Conservation (phyloP, 2,797 vertebrate genomes). For the Poecilia gillii region DNA sequence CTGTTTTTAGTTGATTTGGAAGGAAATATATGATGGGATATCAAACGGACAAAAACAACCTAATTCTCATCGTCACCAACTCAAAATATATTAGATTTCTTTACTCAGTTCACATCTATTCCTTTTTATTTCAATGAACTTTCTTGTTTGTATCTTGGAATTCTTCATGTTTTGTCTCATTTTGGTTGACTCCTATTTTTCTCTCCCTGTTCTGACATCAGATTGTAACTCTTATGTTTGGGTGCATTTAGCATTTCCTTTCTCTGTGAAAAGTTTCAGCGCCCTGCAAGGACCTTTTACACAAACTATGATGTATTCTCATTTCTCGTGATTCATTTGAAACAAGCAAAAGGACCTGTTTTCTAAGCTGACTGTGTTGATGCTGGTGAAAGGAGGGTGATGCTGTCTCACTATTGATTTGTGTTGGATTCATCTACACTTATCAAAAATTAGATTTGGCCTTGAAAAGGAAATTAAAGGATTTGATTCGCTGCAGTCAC, state of each 20-base stretch:
- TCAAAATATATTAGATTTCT: constrained; percentile 68
- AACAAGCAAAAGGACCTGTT: constrained; percentile 75
- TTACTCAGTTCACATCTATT: constrained; percentile 63
- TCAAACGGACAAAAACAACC: constrained; percentile 57
- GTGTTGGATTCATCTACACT: neutral
- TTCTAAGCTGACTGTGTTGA: constrained; percentile 70
- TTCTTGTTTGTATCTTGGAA: constrained; percentile 69
- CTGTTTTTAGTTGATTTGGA: constrained; percentile 70
- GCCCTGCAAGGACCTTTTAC: constrained; percentile 69
- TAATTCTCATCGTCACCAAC: constrained; percentile 54
- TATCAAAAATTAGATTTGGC: constrained; percentile 19
- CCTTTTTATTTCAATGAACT: constrained; percentile 67
- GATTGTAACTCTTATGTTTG: constrained; percentile 85
- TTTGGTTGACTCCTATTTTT: constrained; percentile 67
- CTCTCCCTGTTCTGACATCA: constrained; percentile 79
- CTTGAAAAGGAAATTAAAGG: neutral
- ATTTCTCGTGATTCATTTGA: constrained; percentile 73
- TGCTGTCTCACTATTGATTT: neutral
- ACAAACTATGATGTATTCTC: constrained; percentile 68
- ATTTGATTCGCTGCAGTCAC: neutral
- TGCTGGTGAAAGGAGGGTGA: constrained; percentile 52
- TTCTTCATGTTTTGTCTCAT: constrained; percentile 53
- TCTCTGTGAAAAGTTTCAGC: constrained; percentile 67
- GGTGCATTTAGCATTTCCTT: constrained; percentile 80
- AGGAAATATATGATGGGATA: constrained; percentile 69